A percentile compares a stretch with the other conserved stretches of the same genome.
These are phyloP conservation scores for Takifugu bimaculatus DNA, from an alignment of 2,113 vertebrate genomes.

Conservation along the genomic window DNA sequence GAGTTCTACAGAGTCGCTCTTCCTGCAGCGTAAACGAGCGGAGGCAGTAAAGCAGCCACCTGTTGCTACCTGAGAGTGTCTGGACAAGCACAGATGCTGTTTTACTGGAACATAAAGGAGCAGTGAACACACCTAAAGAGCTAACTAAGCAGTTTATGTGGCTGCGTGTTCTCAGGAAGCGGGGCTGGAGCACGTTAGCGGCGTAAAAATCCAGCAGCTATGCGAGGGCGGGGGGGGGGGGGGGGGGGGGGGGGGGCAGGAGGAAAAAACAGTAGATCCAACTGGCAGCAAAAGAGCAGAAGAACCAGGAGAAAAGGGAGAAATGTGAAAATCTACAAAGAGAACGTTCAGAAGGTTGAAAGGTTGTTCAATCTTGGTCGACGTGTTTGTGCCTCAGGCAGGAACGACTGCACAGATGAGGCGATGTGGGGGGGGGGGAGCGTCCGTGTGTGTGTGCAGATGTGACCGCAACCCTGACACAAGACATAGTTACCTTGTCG, in stretches of 20 bases:
- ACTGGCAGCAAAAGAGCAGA: constrained; percentile 29
- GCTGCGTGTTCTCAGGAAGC: constrained; percentile 54
- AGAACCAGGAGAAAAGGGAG: constrained; percentile 45
- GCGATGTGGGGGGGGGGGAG: constrained; percentile 18
- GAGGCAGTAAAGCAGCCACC: constrained; percentile 72
- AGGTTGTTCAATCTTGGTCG: constrained; percentile 65
- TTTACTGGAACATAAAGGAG: constrained; percentile 72
- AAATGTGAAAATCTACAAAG: constrained; percentile 70
- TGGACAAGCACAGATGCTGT: constrained; percentile 75
- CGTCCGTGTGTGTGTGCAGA: constrained; percentile 1
- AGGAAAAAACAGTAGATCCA: constrained; percentile 7
- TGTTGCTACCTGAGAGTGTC: constrained; percentile 75
- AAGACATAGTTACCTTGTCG: constrained; percentile 99
- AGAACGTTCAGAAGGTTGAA: constrained; percentile 66
- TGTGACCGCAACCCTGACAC: constrained; percentile 67
- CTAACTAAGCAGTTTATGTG: constrained; percentile 71
- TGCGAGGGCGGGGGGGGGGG: background rate
- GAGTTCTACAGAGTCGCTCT: constrained; percentile 40
- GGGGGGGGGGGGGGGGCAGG: background rate
- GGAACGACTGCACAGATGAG: constrained; percentile 27
- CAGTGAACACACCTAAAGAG: constrained; percentile 66
- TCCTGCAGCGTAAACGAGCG: constrained; percentile 64
- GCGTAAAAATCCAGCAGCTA: constrained; percentile 28
- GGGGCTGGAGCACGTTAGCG: constrained; percentile 30
- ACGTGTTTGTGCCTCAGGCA: constrained; percentile 55